phyloP scores from a whole-genome alignment of 2,888 invertebrate species.

The Oligia fasciuncula region DNA sequence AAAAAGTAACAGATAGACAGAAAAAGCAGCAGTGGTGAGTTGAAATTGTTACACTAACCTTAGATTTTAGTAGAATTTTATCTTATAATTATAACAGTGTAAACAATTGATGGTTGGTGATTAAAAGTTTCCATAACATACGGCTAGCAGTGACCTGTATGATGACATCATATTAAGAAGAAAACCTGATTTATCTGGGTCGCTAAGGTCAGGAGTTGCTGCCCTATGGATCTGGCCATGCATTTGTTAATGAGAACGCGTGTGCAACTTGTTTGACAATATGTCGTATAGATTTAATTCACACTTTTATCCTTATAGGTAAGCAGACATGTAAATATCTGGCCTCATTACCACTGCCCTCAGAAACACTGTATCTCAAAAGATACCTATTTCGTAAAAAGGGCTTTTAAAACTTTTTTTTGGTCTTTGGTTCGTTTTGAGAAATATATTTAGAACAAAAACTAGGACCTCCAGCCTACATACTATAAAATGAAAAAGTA shows the following conservation, averaged over 20 bases:
- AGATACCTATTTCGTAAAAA: no score
- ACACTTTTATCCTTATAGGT: not conserved
- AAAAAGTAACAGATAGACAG: no score
- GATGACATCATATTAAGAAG: slow-evolving; percentile 39
- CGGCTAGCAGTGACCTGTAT: slow-evolving; percentile 5
- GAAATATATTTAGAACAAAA: no score
- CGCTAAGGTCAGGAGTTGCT: slow-evolving; percentile 32
- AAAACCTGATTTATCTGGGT: slow-evolving; percentile 45
- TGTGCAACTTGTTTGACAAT: slow-evolving; percentile 1
- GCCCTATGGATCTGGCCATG: slow-evolving; percentile 5
- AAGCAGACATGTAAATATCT: not conserved
- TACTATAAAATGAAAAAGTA: no score
- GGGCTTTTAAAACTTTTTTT: no score
- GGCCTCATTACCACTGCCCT: not conserved
- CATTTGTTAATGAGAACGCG: slow-evolving; percentile 17
- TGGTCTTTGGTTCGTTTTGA: no score
- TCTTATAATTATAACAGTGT: not conserved
- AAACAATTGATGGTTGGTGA: no score
- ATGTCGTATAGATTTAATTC: not conserved
- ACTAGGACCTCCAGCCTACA: no score
- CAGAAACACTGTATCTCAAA: no score
- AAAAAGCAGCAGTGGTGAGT: no score
- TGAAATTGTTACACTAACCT: not conserved
- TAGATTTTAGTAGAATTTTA: not conserved
- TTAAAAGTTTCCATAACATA: not conserved